Base-by-base conservation (phyloP, 92 coral and sea anemone species). In the Palythoa grandis region DNA sequence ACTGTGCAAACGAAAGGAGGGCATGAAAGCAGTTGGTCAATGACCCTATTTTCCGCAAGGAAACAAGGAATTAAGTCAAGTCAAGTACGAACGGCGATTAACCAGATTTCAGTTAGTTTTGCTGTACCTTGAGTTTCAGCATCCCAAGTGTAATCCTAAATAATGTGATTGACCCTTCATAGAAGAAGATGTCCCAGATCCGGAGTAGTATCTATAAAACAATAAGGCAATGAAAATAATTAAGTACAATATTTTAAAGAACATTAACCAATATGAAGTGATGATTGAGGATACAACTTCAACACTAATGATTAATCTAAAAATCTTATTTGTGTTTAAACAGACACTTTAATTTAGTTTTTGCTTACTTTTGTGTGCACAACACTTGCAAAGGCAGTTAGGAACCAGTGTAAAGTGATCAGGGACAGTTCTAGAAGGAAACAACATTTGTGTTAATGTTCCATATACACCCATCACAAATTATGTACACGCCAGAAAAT, bases 311-410 rank as follows among this genome's bases (percentile, higher is more conserved):
- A 8, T 43, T 43, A 8, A 1, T 43, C 7, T 43, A 8, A 43
- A 43, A 43, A 4, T 8, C 3, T 5, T 56, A 12, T 56, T 12
- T 60, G 7, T 6, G 6, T 60, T 60, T 6, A 60, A 60, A 17
- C 47, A 53, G 15, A 14, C 23, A 39, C 52, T 1, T 48, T 7
- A 9, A 23, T 16, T 4, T 19, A 0, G 39, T n/a, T 7, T 38
- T 47, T 19, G 11, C 77, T 13, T 94, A 96, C 98, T 95, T 94
- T 96, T 50, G 92, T 96, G 69, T 96, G 96, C 11, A 96, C 98
- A 52, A 96, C 98, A 92, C 98, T 96, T 5, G 98, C 98, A 93
- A 96, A 96, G 43, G 98, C 93, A 14, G 98, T 96, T 79, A 96
- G 73, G 87, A 96, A 96, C 98, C 98, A 96, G 88, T 96, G 98